Percentiles rank a stretch among this genome's conserved stretches.
These are phyloP conservation scores for Melanargia galathea DNA, from an alignment of 2,888 invertebrate genomes.

Conservation along the genomic window DNA sequence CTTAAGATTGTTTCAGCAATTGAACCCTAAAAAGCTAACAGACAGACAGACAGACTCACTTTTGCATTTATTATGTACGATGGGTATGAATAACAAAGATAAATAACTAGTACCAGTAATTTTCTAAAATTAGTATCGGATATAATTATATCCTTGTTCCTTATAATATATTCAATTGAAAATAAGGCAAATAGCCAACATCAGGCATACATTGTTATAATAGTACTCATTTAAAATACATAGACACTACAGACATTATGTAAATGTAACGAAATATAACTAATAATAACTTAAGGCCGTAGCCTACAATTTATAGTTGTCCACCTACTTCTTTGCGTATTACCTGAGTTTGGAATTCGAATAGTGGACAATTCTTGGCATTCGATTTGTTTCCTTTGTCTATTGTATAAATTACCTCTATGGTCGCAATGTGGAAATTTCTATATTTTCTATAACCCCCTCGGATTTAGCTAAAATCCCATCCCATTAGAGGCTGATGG, in stretches of 20 bases:
- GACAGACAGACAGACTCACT: too few species aligned
- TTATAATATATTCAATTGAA: too few species aligned
- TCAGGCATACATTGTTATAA: too few species aligned
- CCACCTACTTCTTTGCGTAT: background rate
- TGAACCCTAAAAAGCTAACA: too few species aligned
- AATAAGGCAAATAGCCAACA: background rate
- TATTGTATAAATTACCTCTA: background rate
- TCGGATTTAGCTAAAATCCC: too few species aligned
- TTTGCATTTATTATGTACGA: too few species aligned
- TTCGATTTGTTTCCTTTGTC: background rate
- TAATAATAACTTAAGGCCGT: background rate
- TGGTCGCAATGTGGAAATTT: background rate
- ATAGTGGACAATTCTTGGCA: background rate
- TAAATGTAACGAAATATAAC: background rate
- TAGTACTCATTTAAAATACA: background rate
- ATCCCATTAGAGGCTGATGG: too few species aligned
- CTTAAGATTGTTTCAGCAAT: too few species aligned
- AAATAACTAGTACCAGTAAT: too few species aligned
- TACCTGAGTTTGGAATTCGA: background rate
- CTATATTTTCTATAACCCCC: background rate
- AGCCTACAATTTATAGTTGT: slow-evolving; percentile 2
- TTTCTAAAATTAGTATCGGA: too few species aligned
- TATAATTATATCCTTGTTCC: too few species aligned
- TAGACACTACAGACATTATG: background rate
- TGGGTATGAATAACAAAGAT: too few species aligned